Evolutionary conservation across 2,888 invertebrate species (phyloP).

Genomic region (Hirtodrosophila histrioides): DNA sequence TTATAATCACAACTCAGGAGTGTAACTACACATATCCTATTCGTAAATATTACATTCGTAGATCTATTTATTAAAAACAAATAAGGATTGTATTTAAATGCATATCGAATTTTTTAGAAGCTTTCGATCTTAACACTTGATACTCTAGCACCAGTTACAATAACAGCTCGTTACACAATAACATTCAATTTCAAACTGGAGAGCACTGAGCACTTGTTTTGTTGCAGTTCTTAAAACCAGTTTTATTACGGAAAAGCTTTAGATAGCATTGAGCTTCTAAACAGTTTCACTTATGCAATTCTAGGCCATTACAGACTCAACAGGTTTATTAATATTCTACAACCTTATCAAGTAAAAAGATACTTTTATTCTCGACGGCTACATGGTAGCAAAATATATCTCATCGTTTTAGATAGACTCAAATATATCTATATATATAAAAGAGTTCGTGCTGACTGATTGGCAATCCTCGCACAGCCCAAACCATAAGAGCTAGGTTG

Average conservation of each 20-base stretch:
- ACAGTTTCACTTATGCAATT: not conserved
- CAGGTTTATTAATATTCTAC: constrained; percentile 1
- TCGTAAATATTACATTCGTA: too few relatives aligned
- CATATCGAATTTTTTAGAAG: constrained; percentile 1
- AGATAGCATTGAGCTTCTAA: constrained; percentile 13
- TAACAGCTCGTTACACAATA: constrained; percentile 3
- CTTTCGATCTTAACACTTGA: not conserved
- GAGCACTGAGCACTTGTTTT: not conserved
- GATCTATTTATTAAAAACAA: too few relatives aligned
- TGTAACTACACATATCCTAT: too few relatives aligned
- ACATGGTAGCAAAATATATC: too few relatives aligned
- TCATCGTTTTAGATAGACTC: too few relatives aligned
- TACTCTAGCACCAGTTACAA: constrained; percentile 1
- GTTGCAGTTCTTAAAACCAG: constrained; percentile 25
- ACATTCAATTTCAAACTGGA: not conserved
- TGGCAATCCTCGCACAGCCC: too few relatives aligned
- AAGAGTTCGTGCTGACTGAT: too few relatives aligned
- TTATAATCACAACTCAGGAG: too few relatives aligned
- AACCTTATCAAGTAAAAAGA: too few relatives aligned
- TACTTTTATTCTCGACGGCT: too few relatives aligned
- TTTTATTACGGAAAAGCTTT: constrained; percentile 8
- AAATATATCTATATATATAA: too few relatives aligned
- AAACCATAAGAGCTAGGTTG: too few relatives aligned
- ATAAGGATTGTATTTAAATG: constrained; percentile 2
- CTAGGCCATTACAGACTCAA: not conserved